Evolutionary conservation across 1,140 invertebrate species (phyloP).

Genomic region (Zaprionus inermis): DNA sequence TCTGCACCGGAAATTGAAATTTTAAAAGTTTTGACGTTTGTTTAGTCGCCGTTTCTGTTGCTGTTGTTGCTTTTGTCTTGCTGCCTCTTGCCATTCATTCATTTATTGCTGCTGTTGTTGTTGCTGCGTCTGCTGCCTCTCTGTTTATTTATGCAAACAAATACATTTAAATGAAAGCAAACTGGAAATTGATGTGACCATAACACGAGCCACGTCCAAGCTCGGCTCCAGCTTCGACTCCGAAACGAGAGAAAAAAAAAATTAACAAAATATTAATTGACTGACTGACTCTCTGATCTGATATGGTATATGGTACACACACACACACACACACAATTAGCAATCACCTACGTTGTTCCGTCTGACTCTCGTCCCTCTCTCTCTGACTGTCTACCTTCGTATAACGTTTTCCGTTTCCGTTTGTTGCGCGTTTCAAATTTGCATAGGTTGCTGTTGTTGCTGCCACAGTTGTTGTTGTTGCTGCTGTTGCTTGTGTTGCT

Average conservation of each 20-base stretch:
- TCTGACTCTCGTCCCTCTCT: constrained; percentile 4
- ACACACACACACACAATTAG: constrained; percentile 7
- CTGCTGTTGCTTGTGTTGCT: constrained; percentile 6
- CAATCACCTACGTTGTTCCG: constrained; percentile 15
- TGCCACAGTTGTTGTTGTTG: neutral
- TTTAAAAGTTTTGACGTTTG: constrained; percentile 82
- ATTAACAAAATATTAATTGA: constrained; percentile 69
- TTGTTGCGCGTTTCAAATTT: constrained; percentile 48
- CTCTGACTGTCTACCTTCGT: constrained; percentile 29
- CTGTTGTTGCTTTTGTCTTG: constrained; percentile 6
- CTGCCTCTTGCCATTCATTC: constrained; percentile 11
- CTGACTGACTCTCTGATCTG: constrained; percentile 66
- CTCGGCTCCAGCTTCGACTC: neutral
- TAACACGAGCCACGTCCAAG: constrained; percentile 61
- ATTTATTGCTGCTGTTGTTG: too few relatives aligned
- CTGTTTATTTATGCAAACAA: constrained; percentile 74
- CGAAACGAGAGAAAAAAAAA: constrained; percentile 14
- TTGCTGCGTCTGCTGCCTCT: neutral
- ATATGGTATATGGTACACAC: constrained; percentile 28
- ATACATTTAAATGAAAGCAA: constrained; percentile 62
- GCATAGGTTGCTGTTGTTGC: constrained; percentile 45
- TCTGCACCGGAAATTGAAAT: constrained; percentile 78
- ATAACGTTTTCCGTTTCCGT: constrained; percentile 73
- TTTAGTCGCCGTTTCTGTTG: constrained; percentile 50
- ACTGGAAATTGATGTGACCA: constrained; percentile 54